Evolutionary conservation across 2,888 invertebrate species (phyloP).

Genomic region (Leucozona laternaria): DNA sequence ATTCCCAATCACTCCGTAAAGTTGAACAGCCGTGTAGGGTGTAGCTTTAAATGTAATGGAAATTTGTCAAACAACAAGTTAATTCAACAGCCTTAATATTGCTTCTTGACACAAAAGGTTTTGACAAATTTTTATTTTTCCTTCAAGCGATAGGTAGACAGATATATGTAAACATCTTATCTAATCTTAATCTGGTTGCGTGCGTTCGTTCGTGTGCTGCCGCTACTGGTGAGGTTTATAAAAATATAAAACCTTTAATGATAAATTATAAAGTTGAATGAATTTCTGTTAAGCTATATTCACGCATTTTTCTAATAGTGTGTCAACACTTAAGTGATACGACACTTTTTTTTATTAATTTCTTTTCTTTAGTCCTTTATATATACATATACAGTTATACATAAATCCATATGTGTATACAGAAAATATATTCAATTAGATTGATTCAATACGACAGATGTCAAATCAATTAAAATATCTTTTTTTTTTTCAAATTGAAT

Average conservation of each 20-base stretch:
- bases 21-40: not conserved
- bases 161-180: not conserved
- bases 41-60: not conserved
- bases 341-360: slow-evolving; percentile 1
- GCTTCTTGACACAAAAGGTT: not conserved
- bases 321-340: not conserved
- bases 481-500: not conserved
- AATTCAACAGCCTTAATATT: not conserved
- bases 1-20: not conserved
- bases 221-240: not conserved
- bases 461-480: slow-evolving; percentile 49
- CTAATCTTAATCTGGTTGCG: not conserved
- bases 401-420: not conserved
- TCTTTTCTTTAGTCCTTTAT: not conserved
- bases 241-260: not conserved
- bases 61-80: not conserved
- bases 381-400: not conserved
- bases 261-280: slow-evolving; percentile 13
- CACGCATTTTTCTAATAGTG: not conserved
- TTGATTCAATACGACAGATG: slow-evolving; percentile 39
- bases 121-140: slow-evolving; percentile 1
- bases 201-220: not conserved
- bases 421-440: slow-evolving; percentile 9
- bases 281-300: slow-evolving; percentile 1
- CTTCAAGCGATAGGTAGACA: not conserved